Base-by-base conservation (phyloP, 2,888 invertebrate genomes). In the Hofmannophila pseudospretella region DNA sequence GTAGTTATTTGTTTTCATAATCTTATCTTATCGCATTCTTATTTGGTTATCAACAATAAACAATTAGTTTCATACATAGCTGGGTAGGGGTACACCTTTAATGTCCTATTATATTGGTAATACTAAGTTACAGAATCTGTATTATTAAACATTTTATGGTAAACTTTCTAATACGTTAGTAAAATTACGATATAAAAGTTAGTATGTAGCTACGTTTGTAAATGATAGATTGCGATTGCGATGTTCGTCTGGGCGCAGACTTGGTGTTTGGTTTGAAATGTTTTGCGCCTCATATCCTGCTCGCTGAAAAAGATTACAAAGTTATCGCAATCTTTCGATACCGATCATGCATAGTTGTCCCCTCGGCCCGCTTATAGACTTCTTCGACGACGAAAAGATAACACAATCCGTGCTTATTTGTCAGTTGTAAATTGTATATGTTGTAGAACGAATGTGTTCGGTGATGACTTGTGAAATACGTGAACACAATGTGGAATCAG, bases 401-500 rank as follows among this genome's bases (percentile, higher is more conserved):
- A 58, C 47, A 44, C 27, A 48, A 45, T 58, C 53, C 53, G 50
- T 47, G 39, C 48, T 37, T 16, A 20, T 23, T 26, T 33, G 33
- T 32, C 22, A 33, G 14, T 26, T 16, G 14, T 7, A 5, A 14
- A n/a, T 32, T 5, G 12, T 32, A 38, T 7, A 16, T 1, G 27
- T 34, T 9, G 34, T 11, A 1, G n/a, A n/a, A 28, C 9, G 12
- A 9, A 48, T 52, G 51, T 54, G 47, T 33, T 23, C 32, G 31
- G 32, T 38, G 38, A 36, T 40, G 35, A 27, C 39, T 42, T 27
- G 10, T 10, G 31, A 33, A 39, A 37, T 33, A 47, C 45, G 35
- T 43, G 23, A 23, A 23, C 23, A 23, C n/a, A 23, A 80, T 81
- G 81, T 80, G 81, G 81, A 76, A 64, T 58, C 79, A 77, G 65